Evolutionary conservation across 2,113 vertebrate genomes (phyloP), one percentile per base, ranked within the genome.

Genomic region (Spizaetus ornatus): DNA sequence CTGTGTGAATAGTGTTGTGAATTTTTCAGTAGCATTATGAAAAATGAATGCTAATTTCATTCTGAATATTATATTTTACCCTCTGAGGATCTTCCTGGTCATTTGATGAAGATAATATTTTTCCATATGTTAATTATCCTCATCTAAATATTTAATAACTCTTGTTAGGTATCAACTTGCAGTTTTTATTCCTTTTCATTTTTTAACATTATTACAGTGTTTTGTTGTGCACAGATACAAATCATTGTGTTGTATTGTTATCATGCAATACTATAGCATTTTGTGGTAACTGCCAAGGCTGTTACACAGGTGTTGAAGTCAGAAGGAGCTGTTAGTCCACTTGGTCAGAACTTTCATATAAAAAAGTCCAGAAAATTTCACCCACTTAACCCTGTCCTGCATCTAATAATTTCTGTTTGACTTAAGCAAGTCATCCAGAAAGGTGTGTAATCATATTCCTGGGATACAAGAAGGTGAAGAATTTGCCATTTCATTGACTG

Each of bases 21-120:
- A 88, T 95, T 98, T 97, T 90, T 97, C 91, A 97, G 96, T 95
- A 95, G 70, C 85, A 43, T 95, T 89, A 92, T 59, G 52, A 77
- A 94, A 73, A 97, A 88, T 93, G 26, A 94, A 96, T 93, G 71
- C 70, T 96, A 93, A 96, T 97, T 97, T 94, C 78, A 8, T 96
- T 97, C 71, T 93, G 82, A 85, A 66, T 93, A 67, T 78, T 95
- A 47, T 79, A 90, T 97, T 95, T 94, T 86, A 65, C 40, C 27
- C 21, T 95, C 63, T 0, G 2, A 95, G 66, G 43, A 58, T 70
- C 56, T 69, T 89, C 29, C 48, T 88, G 71, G 70, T 86, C 69
- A 65, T 97, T 96, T 97, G 40, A 91, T 93, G 76, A 96, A 88
- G 43, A 74, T 95, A 86, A 80, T 95, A n/a, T 97, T 96, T 97